These are phyloP conservation scores for Hystrix brachyura DNA, from an alignment of 2,113 vertebrate genomes.

Conservation along the genomic window DNA sequence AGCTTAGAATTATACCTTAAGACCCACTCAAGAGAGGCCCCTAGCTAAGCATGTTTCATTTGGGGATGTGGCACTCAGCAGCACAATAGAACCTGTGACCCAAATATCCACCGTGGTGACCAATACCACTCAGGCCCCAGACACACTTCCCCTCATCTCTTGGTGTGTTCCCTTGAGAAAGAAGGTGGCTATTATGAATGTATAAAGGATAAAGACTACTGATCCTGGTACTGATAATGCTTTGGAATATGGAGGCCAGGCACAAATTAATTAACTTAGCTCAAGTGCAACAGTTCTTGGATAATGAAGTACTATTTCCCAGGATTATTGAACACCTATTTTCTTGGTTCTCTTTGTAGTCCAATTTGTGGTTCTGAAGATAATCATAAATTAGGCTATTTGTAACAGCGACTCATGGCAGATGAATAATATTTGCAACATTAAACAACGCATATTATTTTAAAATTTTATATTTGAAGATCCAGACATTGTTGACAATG, in stretches of 20 bases:
- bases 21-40: not conserved
- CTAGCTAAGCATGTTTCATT: not conserved
- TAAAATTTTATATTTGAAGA: not conserved
- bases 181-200: not conserved
- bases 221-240: not conserved
- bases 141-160: not conserved
- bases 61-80: not conserved
- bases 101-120: not conserved
- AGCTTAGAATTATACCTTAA: not conserved
- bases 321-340: not conserved
- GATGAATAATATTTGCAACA: constrained; percentile 21
- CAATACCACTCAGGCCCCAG: not conserved
- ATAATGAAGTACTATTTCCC: not conserved
- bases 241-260: not conserved
- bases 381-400: not conserved
- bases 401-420: not conserved
- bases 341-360: constrained; percentile 38
- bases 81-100: not conserved
- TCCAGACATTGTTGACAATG: not conserved
- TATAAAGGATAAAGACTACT: not conserved
- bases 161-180: not conserved
- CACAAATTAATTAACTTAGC: not conserved
- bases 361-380: not conserved
- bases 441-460: constrained; percentile 16
- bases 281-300: not conserved